These are phyloP conservation scores for Oncorhynchus keta DNA, from an alignment of 2,113 vertebrate genomes.

Conservation along the genomic window DNA sequence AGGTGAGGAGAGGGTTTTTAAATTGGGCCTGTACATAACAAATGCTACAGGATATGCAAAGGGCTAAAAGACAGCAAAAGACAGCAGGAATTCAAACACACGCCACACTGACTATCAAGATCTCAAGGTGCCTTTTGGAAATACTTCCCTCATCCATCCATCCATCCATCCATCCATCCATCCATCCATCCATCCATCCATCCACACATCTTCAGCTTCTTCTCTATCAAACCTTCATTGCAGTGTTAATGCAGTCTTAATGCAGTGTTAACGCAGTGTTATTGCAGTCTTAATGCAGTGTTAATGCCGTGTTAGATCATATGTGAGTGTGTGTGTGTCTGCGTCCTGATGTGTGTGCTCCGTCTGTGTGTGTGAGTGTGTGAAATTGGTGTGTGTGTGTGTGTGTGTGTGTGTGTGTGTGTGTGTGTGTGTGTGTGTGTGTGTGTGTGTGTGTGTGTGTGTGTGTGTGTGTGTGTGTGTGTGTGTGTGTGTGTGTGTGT, in stretches of 20 bases:
- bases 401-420: slow-evolving; percentile 26
- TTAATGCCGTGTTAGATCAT: neutral
- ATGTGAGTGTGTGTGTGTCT: slow-evolving; percentile 39
- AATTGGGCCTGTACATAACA: slow-evolving; percentile 39
- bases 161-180: neutral
- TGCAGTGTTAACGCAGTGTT: no score
- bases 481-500: slow-evolving; percentile 21
- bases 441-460: slow-evolving; percentile 32
- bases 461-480: slow-evolving; percentile 26
- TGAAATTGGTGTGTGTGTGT: neutral
- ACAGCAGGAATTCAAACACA: slow-evolving; percentile 48
- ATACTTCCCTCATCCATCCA: slow-evolving; percentile 3
- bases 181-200: slow-evolving; percentile 28
- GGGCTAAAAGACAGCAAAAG: slow-evolving; percentile 21
- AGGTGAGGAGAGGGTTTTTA: slow-evolving; percentile 35
- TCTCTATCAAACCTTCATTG: slow-evolving; percentile 31
- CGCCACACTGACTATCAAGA: slow-evolving; percentile 6
- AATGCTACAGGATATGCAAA: slow-evolving; percentile 49
- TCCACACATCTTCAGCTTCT: slow-evolving; percentile 35
- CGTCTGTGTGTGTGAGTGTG: slow-evolving; percentile 12
- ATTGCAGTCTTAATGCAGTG: no score
- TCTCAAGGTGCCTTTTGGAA: neutral
- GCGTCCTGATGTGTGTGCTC: slow-evolving; percentile 31
- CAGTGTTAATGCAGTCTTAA: slow-evolving; percentile 7
- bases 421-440: slow-evolving; percentile 26